phyloP scores from a whole-genome alignment of 2,113 vertebrate genomes.

The Triplophysa siluroides region DNA sequence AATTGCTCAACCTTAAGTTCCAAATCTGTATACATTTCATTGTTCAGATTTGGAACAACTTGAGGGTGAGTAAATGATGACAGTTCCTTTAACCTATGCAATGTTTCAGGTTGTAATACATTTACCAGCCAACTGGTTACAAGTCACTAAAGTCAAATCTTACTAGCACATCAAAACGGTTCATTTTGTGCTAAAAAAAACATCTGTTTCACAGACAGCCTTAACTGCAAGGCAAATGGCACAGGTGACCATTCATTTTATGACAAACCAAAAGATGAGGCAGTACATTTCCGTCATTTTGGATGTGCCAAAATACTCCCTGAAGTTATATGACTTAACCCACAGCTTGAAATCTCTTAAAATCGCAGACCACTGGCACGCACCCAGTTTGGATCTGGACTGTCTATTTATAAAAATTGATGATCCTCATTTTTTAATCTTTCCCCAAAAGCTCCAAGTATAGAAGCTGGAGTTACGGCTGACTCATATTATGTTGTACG shows the following conservation, averaged over 20 bases:
- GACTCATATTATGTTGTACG: not conserved
- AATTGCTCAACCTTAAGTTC: too few relatives aligned
- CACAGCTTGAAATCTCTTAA: constrained; percentile 30
- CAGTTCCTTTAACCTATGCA: not conserved
- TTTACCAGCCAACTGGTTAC: not conserved
- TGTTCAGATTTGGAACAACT: too few relatives aligned
- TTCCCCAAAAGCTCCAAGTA: not conserved
- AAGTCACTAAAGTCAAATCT: not conserved
- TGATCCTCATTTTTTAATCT: not conserved
- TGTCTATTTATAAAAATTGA: constrained; percentile 15
- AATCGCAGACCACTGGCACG: constrained; percentile 14
- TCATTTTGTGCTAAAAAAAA: not conserved
- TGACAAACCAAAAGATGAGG: constrained; percentile 36
- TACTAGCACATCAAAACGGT: not conserved
- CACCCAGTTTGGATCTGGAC: not conserved
- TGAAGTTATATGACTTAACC: constrained; percentile 35
- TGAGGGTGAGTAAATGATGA: too few relatives aligned
- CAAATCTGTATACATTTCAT: too few relatives aligned
- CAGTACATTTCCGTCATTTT: constrained; percentile 16
- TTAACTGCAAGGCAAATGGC: not conserved
- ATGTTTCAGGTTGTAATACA: not conserved
- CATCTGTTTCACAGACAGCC: constrained; percentile 20
- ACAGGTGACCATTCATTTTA: constrained; percentile 38
- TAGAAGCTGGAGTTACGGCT: not conserved
- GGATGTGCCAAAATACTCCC: constrained; percentile 37